Evolutionary conservation across 2,797 vertebrate genomes (phyloP).

Genomic region (Scolopax rusticola): DNA sequence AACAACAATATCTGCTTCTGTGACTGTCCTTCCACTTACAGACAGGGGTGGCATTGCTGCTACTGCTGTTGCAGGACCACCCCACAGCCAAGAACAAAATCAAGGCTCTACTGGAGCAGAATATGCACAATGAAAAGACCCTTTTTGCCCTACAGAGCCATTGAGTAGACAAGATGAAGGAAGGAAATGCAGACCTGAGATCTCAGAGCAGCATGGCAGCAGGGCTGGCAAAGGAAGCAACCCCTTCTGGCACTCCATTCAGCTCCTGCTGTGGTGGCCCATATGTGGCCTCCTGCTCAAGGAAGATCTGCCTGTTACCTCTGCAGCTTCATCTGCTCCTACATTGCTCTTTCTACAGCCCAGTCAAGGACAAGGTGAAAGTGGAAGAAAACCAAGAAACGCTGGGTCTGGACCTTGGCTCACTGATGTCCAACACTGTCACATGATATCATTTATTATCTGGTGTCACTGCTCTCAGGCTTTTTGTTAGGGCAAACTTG

Average conservation of each 20-base stretch:
- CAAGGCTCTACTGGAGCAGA: neutral
- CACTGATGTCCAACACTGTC: neutral
- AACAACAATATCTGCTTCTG: neutral
- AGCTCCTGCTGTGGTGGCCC: neutral
- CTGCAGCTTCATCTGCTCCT: constrained; percentile 6
- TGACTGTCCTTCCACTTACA: rapidly evolving
- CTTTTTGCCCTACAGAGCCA: neutral
- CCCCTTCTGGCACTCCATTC: neutral
- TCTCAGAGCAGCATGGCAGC: neutral
- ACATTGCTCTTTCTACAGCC: neutral
- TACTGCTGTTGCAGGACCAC: neutral
- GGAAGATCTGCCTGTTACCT: neutral
- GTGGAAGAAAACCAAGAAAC: neutral
- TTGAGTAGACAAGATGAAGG: rapidly evolving
- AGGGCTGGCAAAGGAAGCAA: neutral
- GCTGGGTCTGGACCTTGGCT: neutral
- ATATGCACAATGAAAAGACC: neutral
- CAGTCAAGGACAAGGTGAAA: neutral
- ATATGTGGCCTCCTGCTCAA: neutral
- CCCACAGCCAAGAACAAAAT: neutral
- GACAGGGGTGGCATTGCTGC: neutral
- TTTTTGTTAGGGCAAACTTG: neutral
- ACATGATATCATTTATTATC: rapidly evolving
- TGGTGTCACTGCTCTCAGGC: neutral
- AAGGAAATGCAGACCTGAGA: neutral